A percentile compares a stretch with the other conserved stretches of the same genome.
These are phyloP conservation scores for Anneissia japonica DNA, from an alignment of 35 echinoderm and acorn worm genomes.

Conservation along the genomic window DNA sequence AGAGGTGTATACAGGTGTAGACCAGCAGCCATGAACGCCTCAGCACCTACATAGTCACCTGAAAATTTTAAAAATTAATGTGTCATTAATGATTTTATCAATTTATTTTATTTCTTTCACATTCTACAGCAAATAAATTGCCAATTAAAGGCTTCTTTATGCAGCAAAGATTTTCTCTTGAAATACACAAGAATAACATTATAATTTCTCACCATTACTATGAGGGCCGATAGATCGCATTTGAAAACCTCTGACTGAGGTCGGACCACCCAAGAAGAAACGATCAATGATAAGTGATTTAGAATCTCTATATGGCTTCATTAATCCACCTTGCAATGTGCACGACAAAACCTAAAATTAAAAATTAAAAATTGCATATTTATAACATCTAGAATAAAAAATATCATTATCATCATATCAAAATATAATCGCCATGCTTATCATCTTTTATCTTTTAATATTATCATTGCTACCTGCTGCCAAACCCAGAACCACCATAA, in stretches of 20 bases:
- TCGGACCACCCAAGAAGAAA: conserved; percentile 89
- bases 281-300: conserved; percentile 59
- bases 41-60: conserved; percentile 81
- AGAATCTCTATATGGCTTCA: conserved; percentile 59
- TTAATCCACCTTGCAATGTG: conserved; percentile 58
- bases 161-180: too few relatives aligned
- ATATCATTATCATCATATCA: too few relatives aligned
- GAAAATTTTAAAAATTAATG: too few relatives aligned
- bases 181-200: not conserved
- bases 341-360: conserved; percentile 64
- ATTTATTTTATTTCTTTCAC: too few relatives aligned
- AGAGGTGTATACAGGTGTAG: conserved; percentile 94
- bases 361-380: not conserved
- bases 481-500: too few relatives aligned
- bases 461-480: too few relatives aligned
- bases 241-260: conserved; percentile 82
- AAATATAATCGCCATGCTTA: too few relatives aligned
- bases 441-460: too few relatives aligned
- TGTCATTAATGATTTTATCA: too few relatives aligned
- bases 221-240: conserved; percentile 74
- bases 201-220: conserved; percentile 43
- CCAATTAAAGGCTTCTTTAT: too few relatives aligned
- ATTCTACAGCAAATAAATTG: too few relatives aligned
- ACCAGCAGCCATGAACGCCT: conserved; percentile 80
- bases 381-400: too few relatives aligned